Conservation (phyloP, 1,140 invertebrate genomes). For the Sitophilus oryzae region DNA sequence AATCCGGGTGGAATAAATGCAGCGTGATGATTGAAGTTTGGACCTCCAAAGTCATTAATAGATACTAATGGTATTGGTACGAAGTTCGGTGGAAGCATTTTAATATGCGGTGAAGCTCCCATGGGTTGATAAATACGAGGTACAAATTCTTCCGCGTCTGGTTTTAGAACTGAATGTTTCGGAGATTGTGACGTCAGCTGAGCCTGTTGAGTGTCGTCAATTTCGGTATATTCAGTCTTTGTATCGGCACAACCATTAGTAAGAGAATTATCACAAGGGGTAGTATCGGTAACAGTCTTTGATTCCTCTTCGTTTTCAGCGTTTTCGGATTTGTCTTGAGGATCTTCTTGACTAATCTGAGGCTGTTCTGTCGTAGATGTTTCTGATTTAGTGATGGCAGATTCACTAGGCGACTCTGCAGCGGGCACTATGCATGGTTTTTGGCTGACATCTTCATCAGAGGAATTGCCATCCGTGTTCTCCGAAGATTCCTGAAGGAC, state of each 20-base stretch:
- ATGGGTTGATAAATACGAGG: constrained; percentile 32
- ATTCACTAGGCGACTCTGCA: background rate
- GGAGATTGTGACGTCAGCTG: background rate
- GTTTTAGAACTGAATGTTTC: constrained; percentile 32
- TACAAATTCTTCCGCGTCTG: constrained; percentile 43
- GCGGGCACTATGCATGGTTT: background rate
- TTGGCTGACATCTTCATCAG: background rate
- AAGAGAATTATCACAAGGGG: background rate
- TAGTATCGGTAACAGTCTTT: constrained; percentile 6
- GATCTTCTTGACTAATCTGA: too few species aligned
- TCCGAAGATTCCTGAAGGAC: constrained; percentile 24
- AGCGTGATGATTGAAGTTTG: constrained; percentile 22
- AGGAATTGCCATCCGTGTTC: constrained; percentile 30
- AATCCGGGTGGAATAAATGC: constrained; percentile 29
- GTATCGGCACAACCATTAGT: constrained; percentile 7
- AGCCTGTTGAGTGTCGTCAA: constrained; percentile 1
- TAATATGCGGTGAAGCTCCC: constrained; percentile 25
- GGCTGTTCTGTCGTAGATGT: background rate
- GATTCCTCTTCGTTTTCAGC: constrained; percentile 4
- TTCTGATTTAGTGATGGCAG: background rate
- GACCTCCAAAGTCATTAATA: constrained; percentile 24
- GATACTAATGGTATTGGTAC: constrained; percentile 33
- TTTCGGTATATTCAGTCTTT: constrained; percentile 18
- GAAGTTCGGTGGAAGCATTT: constrained; percentile 36
- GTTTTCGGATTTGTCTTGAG: constrained; percentile 11